phyloP scores from a whole-genome alignment of 2,797 vertebrate genomes.

The Clarias laeviceps region DNA sequence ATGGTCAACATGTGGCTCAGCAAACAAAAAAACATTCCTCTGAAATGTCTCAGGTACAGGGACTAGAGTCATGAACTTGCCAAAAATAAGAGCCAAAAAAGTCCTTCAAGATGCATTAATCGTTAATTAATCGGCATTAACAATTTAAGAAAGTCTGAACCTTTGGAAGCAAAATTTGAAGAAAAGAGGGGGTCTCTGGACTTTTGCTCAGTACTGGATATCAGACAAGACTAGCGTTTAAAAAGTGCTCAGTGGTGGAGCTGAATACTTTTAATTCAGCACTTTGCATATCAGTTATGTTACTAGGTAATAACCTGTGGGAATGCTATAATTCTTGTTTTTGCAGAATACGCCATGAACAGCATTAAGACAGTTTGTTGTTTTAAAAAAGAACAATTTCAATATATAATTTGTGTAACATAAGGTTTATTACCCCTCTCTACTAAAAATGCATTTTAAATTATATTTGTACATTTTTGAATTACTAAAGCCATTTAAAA shows the following conservation, averaged over 20 bases:
- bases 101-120: too few relatives aligned
- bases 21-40: too few relatives aligned
- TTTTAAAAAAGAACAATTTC: slow-evolving; percentile 62
- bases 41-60: too few relatives aligned
- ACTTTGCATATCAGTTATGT: slow-evolving; percentile 62
- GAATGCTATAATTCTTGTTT: not conserved
- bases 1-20: too few relatives aligned
- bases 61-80: too few relatives aligned
- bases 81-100: too few relatives aligned
- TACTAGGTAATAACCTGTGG: slow-evolving; percentile 34
- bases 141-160: too few relatives aligned
- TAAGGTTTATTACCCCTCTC: slow-evolving; percentile 57
- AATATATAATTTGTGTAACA: slow-evolving; percentile 67
- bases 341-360: slow-evolving; percentile 62
- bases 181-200: too few relatives aligned
- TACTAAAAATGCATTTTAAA: slow-evolving; percentile 49
- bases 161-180: too few relatives aligned
- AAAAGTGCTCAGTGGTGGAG: slow-evolving; percentile 63
- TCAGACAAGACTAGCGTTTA: slow-evolving; percentile 2
- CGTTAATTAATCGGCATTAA: too few relatives aligned
- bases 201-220: not conserved
- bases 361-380: slow-evolving; percentile 56
- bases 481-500: slow-evolving; percentile 58
- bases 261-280: slow-evolving; percentile 61
- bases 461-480: slow-evolving; percentile 63